Base-by-base conservation (phyloP, 2,888 invertebrate genomes). In the Tricholauxania praeusta region DNA sequence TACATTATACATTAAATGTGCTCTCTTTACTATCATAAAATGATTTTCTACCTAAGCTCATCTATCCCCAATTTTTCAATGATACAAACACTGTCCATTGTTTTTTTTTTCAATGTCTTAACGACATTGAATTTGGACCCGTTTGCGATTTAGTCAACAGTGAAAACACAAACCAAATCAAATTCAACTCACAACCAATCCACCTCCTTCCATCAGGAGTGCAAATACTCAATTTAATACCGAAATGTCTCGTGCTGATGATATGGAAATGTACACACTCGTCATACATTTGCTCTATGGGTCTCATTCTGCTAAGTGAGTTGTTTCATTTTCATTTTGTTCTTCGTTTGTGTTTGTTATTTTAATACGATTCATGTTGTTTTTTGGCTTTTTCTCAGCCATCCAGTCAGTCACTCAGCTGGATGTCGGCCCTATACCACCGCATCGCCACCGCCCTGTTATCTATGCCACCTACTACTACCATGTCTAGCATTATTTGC, bases 241-340 rank as follows among this genome's bases (percentile, higher is more conserved):
- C 64, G 28, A 17, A 39, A 39, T 1, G 39, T 39, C 39, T 39
- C 39, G 39, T 19, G 22, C 12, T 51, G 64, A 19, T 64, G 64
- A 64, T 51, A 64, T 64, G 64, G 64, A 51, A 64, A 64, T 64
- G 51, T 52, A 19, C 47, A 57, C 19, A 19, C 14, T 55, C 67
- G 57, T 39, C 47, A 55, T 14, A 47, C 57, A 52, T 49, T 48
- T n/a, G n/a, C n/a, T 28, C n/a, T 19, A 60, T 39, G 64, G 39
- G 15, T 63, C 10, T 47, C 62, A 17, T n/a, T 63, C 48, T 39
- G 48, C 49, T 62, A 48, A 70, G 63, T 70, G 70, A 70, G 63
- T 53, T 70, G 70, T 70, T 70, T 70, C 70, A 70, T 32, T 70
- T 60, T 53, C 51, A 62, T 52, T 70, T 53, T 63, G 47, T 70